These are phyloP conservation scores for Mythimna impura DNA, from an alignment of 2,888 invertebrate species.

Conservation along the genomic window DNA sequence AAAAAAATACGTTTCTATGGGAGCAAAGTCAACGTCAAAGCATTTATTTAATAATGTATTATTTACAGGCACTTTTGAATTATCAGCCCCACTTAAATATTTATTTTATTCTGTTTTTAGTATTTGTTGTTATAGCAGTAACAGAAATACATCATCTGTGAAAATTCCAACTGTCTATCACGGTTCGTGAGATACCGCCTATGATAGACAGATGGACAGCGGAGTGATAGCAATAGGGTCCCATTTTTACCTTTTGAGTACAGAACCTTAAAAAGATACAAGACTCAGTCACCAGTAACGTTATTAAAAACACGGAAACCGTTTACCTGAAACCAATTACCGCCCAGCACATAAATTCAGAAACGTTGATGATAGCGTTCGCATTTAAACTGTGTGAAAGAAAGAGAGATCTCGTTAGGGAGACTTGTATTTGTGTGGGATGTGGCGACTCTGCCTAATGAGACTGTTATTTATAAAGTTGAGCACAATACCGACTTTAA, in stretches of 20 bases:
- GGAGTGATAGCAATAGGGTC: not conserved
- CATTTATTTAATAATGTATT: too few species aligned
- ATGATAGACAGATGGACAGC: not conserved
- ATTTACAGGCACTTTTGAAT: too few species aligned
- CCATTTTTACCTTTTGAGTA: not conserved
- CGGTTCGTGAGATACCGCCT: too few species aligned
- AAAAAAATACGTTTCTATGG: too few species aligned
- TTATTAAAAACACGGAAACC: conserved; percentile 46
- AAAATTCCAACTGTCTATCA: too few species aligned
- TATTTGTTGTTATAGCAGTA: too few species aligned
- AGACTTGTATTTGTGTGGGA: conserved; percentile 82
- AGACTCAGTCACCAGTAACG: conserved; percentile 22
- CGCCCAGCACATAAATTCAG: conserved; percentile 66
- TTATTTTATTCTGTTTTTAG: too few species aligned
- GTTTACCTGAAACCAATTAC: conserved; percentile 64
- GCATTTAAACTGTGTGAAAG: conserved; percentile 70
- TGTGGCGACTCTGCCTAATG: conserved; percentile 84
- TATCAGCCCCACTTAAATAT: too few species aligned
- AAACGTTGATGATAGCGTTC: conserved; percentile 60
- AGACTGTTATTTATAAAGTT: conserved; percentile 89
- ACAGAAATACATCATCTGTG: too few species aligned
- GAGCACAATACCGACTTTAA: conserved; percentile 84
- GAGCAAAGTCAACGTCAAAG: too few species aligned
- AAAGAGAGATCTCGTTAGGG: conserved; percentile 76
- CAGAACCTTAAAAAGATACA: not conserved